phyloP scores from a whole-genome alignment of 2,113 vertebrate genomes.

The Acrocephalus arundinaceus region DNA sequence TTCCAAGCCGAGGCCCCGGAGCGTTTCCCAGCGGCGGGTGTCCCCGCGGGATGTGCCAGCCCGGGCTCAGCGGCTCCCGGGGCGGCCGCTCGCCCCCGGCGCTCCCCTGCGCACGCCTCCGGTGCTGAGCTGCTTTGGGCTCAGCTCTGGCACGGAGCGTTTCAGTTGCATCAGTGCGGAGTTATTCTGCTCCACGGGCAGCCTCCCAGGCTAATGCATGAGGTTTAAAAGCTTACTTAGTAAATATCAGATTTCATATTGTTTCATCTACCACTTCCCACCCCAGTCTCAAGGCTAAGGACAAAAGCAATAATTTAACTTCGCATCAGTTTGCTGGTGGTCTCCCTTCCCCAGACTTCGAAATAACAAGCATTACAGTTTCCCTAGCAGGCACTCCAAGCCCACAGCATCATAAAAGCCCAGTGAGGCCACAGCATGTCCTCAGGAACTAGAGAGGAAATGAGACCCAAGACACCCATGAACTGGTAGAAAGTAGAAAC shows the following conservation, averaged over 20 bases:
- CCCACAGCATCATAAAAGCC: not conserved
- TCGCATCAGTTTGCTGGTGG: not conserved
- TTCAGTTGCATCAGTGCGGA: not conserved
- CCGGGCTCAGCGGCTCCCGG: fast-evolving
- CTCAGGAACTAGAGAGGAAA: not conserved
- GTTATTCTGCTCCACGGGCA: not conserved
- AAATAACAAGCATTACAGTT: not conserved
- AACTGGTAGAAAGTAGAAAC: not conserved
- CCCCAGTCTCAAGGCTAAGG: not conserved
- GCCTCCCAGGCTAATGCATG: not conserved
- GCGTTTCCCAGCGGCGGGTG: not conserved
- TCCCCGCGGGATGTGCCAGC: fast-evolving
- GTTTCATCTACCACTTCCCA: not conserved
- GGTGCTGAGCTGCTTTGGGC: fast-evolving
- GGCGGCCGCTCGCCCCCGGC: not conserved
- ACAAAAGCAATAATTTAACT: not conserved
- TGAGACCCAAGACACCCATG: not conserved
- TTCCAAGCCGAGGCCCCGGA: not conserved
- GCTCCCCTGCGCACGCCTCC: fast-evolving
- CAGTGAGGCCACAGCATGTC: not conserved
- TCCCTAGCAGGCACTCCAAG: not conserved
- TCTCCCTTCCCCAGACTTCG: not conserved
- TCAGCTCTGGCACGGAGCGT: fast-evolving
- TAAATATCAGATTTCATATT: not conserved
- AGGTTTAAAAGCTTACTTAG: not conserved